These are phyloP conservation scores for Drosophila niveifrons DNA, from an alignment of 2,888 invertebrate species.

Conservation along the genomic window DNA sequence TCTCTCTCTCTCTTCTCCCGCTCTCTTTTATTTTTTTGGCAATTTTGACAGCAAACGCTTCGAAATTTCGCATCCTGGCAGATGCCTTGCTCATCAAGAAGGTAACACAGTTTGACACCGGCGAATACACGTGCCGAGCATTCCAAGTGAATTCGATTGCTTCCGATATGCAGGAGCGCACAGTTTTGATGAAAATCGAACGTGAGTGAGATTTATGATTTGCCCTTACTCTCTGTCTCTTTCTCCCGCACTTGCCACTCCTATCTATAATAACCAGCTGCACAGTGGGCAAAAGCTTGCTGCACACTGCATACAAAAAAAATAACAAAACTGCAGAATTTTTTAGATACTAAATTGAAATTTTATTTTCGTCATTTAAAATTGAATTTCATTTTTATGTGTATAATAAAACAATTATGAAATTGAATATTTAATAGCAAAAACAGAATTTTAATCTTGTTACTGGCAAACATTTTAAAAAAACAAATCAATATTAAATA, in stretches of 20 bases:
- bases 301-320: background rate
- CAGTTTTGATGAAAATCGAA: slow-evolving; percentile 87
- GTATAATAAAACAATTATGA: too few species aligned
- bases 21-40: background rate
- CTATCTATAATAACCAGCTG: slow-evolving; percentile 2
- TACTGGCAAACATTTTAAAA: too few species aligned
- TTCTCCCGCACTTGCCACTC: slow-evolving; percentile 10
- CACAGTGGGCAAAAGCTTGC: slow-evolving; percentile 45
- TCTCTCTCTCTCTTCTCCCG: slow-evolving; percentile 2
- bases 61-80: slow-evolving; percentile 86
- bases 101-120: slow-evolving; percentile 87
- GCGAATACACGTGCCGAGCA: slow-evolving; percentile 87
- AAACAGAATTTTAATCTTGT: too few species aligned
- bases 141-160: slow-evolving; percentile 86
- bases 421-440: too few species aligned
- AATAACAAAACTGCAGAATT: too few species aligned
- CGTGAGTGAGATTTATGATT: slow-evolving; percentile 86
- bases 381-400: too few species aligned
- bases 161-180: slow-evolving; percentile 86
- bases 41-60: slow-evolving; percentile 58
- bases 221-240: slow-evolving; percentile 22
- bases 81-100: slow-evolving; percentile 87
- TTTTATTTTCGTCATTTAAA: too few species aligned
- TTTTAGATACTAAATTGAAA: too few species aligned
- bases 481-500: too few species aligned